phyloP scores from a whole-genome alignment of 2,113 vertebrate genomes.

The Pica pica region DNA sequence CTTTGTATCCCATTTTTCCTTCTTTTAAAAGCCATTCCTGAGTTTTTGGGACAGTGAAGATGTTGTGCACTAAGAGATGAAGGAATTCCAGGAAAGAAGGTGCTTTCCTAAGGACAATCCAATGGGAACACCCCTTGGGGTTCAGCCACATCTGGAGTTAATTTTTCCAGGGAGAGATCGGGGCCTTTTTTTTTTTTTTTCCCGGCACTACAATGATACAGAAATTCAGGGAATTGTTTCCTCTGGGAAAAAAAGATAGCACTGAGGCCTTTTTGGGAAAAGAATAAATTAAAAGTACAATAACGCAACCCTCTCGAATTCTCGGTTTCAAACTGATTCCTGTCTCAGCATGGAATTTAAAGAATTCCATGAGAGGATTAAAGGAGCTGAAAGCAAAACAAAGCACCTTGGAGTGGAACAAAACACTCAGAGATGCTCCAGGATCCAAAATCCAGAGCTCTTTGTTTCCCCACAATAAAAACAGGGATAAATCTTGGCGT shows the following conservation, averaged over 20 bases:
- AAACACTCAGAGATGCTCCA: accelerated
- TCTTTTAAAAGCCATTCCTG: neutral
- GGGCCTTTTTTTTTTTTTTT: neutral
- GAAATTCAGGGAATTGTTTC: constrained; percentile 20
- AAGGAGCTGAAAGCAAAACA: neutral
- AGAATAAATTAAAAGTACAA: neutral
- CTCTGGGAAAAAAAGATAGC: neutral
- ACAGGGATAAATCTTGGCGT: neutral
- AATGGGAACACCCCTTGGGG: neutral
- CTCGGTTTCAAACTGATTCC: neutral
- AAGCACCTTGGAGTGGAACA: neutral
- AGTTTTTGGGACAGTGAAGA: neutral
- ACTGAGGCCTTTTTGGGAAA: neutral
- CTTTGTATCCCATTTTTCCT: neutral
- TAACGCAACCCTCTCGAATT: neutral
- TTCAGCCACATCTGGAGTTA: neutral
- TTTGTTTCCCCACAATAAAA: neutral
- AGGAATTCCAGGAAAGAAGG: neutral
- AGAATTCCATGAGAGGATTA: neutral
- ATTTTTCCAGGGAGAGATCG: neutral
- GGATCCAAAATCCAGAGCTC: neutral
- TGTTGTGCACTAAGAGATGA: neutral
- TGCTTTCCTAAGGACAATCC: neutral
- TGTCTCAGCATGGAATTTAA: neutral
- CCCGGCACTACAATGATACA: neutral